A percentile compares a stretch with the other conserved stretches of the same genome.
Evolutionary conservation across 2,797 vertebrate genomes (phyloP).

Genomic region (Myotis pilosus): DNA sequence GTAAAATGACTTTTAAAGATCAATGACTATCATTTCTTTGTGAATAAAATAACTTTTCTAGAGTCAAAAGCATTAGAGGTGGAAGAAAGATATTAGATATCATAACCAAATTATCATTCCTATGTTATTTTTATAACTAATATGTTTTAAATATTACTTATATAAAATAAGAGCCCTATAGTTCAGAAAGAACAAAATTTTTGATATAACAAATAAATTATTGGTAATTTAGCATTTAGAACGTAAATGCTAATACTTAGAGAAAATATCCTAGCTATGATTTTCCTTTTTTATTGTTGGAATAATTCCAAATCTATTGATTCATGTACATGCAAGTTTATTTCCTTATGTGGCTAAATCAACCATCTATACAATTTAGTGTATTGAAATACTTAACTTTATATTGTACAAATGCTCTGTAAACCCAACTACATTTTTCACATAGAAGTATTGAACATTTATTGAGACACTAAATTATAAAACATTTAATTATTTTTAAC

Average conservation of each 20-base stretch:
- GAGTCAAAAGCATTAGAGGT: background rate
- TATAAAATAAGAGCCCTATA: constrained; percentile 27
- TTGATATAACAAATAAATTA: background rate
- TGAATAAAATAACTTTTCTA: background rate
- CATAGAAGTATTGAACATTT: background rate
- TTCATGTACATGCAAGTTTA: background rate
- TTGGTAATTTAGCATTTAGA: constrained; percentile 12
- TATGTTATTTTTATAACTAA: background rate
- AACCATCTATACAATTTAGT: constrained; percentile 31
- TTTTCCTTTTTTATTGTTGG: constrained; percentile 1
- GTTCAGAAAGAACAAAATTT: background rate
- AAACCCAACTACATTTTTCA: background rate
- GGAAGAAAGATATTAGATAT: background rate
- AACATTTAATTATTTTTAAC: constrained; percentile 38
- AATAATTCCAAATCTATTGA: background rate
- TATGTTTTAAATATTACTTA: constrained; percentile 15
- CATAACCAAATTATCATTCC: background rate
- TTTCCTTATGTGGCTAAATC: constrained; percentile 49
- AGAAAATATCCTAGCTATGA: background rate
- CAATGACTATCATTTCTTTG: background rate
- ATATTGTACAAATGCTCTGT: background rate
- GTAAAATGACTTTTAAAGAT: background rate
- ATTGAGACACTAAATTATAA: constrained; percentile 8
- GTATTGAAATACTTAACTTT: constrained; percentile 20
- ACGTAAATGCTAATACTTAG: background rate